Evolutionary conservation across 2,797 vertebrate species (phyloP).

Genomic region (Macrochelys suwanniensis): DNA sequence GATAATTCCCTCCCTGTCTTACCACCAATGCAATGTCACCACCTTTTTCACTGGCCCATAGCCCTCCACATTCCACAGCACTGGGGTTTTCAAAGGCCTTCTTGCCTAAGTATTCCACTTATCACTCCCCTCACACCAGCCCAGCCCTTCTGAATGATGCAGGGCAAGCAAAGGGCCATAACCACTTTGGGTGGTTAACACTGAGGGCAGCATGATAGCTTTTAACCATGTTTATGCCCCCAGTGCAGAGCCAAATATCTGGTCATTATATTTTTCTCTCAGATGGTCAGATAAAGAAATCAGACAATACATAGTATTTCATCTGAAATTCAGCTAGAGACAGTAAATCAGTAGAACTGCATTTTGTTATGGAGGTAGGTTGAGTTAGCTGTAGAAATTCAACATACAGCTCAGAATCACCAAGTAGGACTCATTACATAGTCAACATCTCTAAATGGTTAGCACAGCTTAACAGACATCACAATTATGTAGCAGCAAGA

Average conservation of each 20-base stretch:
- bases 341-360: background rate
- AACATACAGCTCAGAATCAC: background rate
- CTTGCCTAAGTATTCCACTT: background rate
- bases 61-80: no score
- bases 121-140: background rate
- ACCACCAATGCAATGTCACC: no score
- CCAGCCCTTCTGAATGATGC: background rate
- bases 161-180: background rate
- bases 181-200: background rate
- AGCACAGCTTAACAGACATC: background rate
- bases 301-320: background rate
- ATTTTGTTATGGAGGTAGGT: background rate
- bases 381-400: background rate
- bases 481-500: conserved; percentile 11
- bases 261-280: background rate
- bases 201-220: background rate
- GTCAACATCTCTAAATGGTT: background rate
- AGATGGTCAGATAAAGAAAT: background rate
- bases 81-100: background rate
- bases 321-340: background rate
- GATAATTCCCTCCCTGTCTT: no score
- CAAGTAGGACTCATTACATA: background rate
- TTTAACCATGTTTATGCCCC: background rate
- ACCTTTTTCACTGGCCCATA: no score
- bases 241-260: background rate